phyloP scores from a whole-genome alignment of 2,888 invertebrate species.

The Erebia palarica region DNA sequence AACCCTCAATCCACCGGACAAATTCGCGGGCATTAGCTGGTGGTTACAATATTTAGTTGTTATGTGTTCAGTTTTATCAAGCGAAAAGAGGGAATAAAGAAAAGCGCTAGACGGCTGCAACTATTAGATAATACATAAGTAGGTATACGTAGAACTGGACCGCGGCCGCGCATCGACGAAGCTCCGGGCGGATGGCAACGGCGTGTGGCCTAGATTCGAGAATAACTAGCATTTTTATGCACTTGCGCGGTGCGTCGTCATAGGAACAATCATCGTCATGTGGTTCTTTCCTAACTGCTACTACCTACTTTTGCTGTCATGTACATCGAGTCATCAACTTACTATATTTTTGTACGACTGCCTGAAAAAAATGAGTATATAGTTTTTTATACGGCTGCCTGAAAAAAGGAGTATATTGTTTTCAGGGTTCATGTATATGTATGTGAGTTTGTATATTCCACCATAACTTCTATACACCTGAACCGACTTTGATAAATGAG shows the following conservation, averaged over 20 bases:
- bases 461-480: no score
- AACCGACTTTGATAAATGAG: no score
- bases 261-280: not conserved
- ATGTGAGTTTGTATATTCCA: no score
- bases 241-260: conserved; percentile 15
- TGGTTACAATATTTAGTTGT: not conserved
- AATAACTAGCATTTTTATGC: conserved; percentile 41
- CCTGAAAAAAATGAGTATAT: no score
- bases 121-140: conserved; percentile 26
- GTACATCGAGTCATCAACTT: no score
- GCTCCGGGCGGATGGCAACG: conserved; percentile 29
- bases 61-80: not conserved
- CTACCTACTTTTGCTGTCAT: no score
- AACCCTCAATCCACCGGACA: not conserved
- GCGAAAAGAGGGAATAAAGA: not conserved
- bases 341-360: no score
- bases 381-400: no score
- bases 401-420: no score
- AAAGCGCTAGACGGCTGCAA: conserved; percentile 14
- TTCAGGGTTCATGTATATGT: no score
- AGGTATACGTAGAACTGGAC: conserved; percentile 29
- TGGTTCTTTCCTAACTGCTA: no score
- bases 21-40: no score
- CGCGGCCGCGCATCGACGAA: conserved; percentile 40
- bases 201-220: conserved; percentile 42